Percentiles rank a stretch among this genome's conserved stretches.
These are phyloP conservation scores for Platyrinchus mystaceus DNA, from an alignment of 2,797 vertebrate genomes.

Conservation along the genomic window DNA sequence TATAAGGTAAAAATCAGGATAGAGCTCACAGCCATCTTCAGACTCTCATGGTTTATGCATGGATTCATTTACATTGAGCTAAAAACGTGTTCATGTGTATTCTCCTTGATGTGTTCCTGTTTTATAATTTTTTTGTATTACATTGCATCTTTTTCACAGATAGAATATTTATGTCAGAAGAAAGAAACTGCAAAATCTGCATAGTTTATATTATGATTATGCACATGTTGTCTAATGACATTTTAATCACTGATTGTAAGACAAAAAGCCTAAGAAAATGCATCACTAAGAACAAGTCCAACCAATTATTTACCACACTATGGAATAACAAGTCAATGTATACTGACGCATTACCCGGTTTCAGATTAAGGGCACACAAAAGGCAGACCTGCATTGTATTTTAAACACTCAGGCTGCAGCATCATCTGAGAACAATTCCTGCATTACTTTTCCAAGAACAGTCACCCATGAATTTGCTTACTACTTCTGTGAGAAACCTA, in stretches of 20 bases:
- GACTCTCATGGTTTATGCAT: background rate
- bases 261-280: background rate
- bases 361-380: constrained; percentile 45
- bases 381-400: constrained; percentile 39
- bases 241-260: background rate
- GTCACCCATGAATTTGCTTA: background rate
- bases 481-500: background rate
- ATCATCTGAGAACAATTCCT: background rate
- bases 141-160: background rate
- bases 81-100: background rate
- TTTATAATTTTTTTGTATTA: constrained; percentile 35
- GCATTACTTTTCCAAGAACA: background rate
- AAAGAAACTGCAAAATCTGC: constrained; percentile 8
- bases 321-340: background rate
- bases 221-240: background rate
- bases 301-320: background rate
- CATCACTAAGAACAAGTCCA: background rate
- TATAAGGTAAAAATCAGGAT: constrained; percentile 26
- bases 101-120: background rate
- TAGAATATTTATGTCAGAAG: constrained; percentile 5
- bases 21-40: background rate
- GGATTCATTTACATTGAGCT: constrained; percentile 4
- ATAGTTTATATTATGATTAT: background rate
- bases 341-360: background rate
- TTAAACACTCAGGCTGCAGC: constrained; percentile 3